Base-by-base conservation (phyloP, 2,888 invertebrate species). In the Stenichneumon culpator region DNA sequence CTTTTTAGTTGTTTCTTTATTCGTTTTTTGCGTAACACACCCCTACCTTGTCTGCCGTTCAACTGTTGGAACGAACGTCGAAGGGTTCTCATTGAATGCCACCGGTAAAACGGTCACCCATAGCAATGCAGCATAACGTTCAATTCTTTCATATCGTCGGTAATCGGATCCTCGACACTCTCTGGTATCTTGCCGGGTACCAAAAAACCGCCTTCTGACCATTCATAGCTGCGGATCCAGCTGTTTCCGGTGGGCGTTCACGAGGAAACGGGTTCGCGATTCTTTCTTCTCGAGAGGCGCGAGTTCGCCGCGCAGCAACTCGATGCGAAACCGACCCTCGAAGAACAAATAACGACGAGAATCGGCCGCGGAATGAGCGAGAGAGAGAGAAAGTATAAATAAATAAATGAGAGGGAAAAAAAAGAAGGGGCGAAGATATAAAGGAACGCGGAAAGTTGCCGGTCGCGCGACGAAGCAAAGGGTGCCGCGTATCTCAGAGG, bases 161-260 rank as follows among this genome's bases (percentile, higher is more conserved):
- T 93, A 93, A 93, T 93, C 93, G 92, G 93, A 93, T 93, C 92
- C 91, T 88, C 85, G 86, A 65, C 86, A 83, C 73, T 75, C 89
- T 90, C 90, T 88, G 91, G 90, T 90, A 92, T 92, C 92, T 91
- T 88, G 86, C 89, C 86, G 87, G 86, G 83, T 86, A 85, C 70
- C 50, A 79, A 87, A 79, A 87, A 82, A 80, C 84, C 86, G 86
- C 79, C 85, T 85, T 85, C 87, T 90, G 90, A 90, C 92, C 90
- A 93, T 93, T 93, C 91, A 93, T 86, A 70, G 88, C 87, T 87
- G 86, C 87, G 87, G 81, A 47, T 88, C 91, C 94, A 94, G 94
- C 94, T 94, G 94, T 88, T 93, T 94, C 94, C 94, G 94, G 94
- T 94, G 94, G 94, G 94, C 94, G 94, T 93, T 79, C 57, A 91